Evolutionary conservation across 2,113 vertebrate genomes (phyloP).

Genomic region (Regulus satrapa): DNA sequence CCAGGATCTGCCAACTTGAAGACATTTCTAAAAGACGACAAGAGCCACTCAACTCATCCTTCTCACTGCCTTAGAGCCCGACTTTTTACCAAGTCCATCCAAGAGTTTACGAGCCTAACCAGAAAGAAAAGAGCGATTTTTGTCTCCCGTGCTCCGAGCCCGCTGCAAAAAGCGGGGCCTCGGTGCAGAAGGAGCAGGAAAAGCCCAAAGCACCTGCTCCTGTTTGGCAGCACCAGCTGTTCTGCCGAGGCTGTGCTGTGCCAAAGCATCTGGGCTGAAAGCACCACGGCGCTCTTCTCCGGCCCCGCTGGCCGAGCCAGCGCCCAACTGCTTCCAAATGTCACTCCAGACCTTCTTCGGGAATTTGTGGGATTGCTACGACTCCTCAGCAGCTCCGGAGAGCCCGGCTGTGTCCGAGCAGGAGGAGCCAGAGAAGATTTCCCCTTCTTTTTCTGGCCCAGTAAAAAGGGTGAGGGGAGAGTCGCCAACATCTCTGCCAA

Average conservation of each 20-base stretch:
- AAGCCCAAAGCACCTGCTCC: conserved; percentile 29
- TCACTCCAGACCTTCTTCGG: neutral
- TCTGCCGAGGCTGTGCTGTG: conserved; percentile 5
- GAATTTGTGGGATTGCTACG: neutral
- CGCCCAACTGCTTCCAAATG: neutral
- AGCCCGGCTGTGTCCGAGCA: accelerated
- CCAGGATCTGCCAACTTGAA: neutral
- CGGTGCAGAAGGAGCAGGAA: neutral
- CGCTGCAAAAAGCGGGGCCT: neutral
- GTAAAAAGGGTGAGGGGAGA: neutral
- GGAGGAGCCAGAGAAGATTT: neutral
- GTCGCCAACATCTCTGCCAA: neutral
- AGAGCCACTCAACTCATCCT: neutral
- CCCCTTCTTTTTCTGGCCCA: neutral
- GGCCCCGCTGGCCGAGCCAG: neutral
- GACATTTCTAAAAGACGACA: neutral
- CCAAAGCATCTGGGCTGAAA: conserved; percentile 51
- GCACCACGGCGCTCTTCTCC: neutral
- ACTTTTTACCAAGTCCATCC: neutral
- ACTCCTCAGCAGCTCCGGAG: neutral
- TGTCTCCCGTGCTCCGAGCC: neutral
- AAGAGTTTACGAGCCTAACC: neutral
- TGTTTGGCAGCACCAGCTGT: conserved; percentile 1
- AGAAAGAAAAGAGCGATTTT: neutral
- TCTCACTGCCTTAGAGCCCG: neutral